These are phyloP conservation scores for Scaeva pyrastri DNA, from an alignment of 2,888 invertebrate species.

Conservation along the genomic window DNA sequence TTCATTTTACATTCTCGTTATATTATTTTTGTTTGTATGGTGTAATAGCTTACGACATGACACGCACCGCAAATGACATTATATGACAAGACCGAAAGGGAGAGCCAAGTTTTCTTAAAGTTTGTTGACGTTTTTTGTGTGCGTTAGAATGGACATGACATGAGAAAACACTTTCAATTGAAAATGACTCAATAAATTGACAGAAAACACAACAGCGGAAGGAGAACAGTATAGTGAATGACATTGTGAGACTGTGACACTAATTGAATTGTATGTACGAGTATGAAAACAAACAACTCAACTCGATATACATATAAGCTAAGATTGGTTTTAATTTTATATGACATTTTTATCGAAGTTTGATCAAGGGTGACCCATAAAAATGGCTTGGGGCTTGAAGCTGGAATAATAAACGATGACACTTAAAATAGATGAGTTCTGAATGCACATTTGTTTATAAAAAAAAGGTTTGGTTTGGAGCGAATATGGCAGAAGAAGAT, in stretches of 20 bases:
- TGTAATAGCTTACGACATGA: constrained; percentile 46
- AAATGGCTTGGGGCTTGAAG: constrained; percentile 6
- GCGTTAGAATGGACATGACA: constrained; percentile 37
- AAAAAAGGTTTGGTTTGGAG: no score
- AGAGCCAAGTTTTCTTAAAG: constrained; percentile 29
- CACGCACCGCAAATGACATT: constrained; percentile 30
- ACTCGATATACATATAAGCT: not conserved
- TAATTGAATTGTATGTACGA: constrained; percentile 47
- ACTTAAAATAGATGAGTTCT: not conserved
- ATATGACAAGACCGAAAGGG: not conserved
- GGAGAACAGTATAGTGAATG: not conserved
- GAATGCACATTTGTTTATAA: not conserved
- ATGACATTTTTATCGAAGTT: constrained; percentile 62
- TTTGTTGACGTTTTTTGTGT: not conserved
- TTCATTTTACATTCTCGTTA: no score
- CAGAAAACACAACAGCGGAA: constrained; percentile 1
- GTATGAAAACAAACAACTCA: constrained; percentile 14
- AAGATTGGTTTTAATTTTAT: constrained; percentile 47
- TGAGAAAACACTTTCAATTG: constrained; percentile 56
- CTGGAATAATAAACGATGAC: not conserved
- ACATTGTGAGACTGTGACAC: constrained; percentile 42
- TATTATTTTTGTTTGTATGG: constrained; percentile 23
- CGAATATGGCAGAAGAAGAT: no score
- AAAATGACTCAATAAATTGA: constrained; percentile 57
- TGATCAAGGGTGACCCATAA: constrained; percentile 48